phyloP scores from a whole-genome alignment of 2,888 invertebrate species.

The Clusia tigrina region DNA sequence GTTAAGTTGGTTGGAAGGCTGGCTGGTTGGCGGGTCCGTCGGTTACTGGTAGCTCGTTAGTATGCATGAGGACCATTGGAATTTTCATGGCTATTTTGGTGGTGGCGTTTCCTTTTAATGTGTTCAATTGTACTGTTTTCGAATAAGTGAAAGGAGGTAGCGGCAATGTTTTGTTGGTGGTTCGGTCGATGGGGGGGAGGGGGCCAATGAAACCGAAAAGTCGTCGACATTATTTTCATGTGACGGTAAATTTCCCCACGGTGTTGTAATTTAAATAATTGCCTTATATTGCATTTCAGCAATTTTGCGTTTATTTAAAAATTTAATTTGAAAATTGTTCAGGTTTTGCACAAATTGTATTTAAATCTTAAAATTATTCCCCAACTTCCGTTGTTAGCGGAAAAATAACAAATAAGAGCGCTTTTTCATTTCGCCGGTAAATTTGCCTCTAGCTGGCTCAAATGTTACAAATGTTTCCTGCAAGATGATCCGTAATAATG shows the following conservation, averaged over 20 bases:
- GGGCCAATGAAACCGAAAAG: slow-evolving; percentile 28
- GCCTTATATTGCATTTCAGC: slow-evolving; percentile 27
- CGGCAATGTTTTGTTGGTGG: not conserved
- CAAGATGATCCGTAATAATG: slow-evolving; percentile 17
- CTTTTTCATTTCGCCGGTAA: not conserved
- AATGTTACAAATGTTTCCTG: slow-evolving; percentile 8
- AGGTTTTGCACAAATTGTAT: not conserved
- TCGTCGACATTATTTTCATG: slow-evolving; percentile 33
- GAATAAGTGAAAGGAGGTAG: slow-evolving; percentile 31
- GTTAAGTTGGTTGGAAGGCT: slow-evolving; percentile 23
- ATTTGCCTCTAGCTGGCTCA: not conserved
- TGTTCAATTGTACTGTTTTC: slow-evolving; percentile 37
- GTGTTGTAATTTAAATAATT: slow-evolving; percentile 33
- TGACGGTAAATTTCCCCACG: slow-evolving; percentile 29
- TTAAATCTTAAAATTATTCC: slow-evolving; percentile 13
- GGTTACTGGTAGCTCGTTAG: slow-evolving; percentile 35
- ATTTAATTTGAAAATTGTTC: slow-evolving; percentile 11
- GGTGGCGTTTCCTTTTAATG: slow-evolving; percentile 31
- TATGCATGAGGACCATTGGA: slow-evolving; percentile 39
- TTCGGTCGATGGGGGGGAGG: not conserved
- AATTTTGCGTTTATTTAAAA: slow-evolving; percentile 27
- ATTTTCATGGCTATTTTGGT: slow-evolving; percentile 37
- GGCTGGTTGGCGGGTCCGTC: not conserved
- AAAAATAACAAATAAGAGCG: not conserved
- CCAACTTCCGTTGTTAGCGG: not conserved